Percentiles rank a stretch among this genome's conserved stretches.
phyloP scores from a whole-genome alignment of 1,140 invertebrate species.

The Drosophila neocordata region DNA sequence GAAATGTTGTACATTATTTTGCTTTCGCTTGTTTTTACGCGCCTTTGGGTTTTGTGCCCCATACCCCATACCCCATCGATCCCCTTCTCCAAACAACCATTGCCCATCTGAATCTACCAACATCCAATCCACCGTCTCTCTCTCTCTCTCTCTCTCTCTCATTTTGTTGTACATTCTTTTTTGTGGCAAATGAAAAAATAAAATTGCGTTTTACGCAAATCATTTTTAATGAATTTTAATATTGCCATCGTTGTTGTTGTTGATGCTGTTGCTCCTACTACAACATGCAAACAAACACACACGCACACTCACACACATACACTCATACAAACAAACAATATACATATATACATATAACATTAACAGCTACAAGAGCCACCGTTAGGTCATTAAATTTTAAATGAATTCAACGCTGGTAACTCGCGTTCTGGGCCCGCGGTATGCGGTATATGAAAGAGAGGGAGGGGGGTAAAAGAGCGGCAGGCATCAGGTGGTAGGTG shows the following conservation, averaged over 20 bases:
- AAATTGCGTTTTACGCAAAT: constrained; percentile 81
- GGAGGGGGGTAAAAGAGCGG: neutral
- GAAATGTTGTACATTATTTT: constrained; percentile 59
- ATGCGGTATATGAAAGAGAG: neutral
- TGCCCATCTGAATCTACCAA: neutral
- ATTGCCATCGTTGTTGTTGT: constrained; percentile 41
- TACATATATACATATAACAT: constrained; percentile 7
- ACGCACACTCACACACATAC: neutral
- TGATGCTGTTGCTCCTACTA: constrained; percentile 28
- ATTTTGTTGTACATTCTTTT: constrained; percentile 12
- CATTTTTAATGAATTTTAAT: constrained; percentile 82
- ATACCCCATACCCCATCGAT: neutral
- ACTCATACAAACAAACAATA: too few relatives aligned
- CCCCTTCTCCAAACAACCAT: neutral
- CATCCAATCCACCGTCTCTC: neutral
- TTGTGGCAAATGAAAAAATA: constrained; percentile 64
- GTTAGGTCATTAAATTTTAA: constrained; percentile 81
- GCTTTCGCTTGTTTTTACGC: constrained; percentile 34
- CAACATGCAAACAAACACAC: constrained; percentile 32
- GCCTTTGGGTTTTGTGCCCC: constrained; percentile 7
- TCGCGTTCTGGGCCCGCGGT: neutral
- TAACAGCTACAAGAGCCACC: constrained; percentile 53
- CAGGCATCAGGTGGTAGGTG: neutral
- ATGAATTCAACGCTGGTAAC: constrained; percentile 64
- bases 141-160: constrained; percentile 14